Percentiles rank a stretch among this genome's conserved stretches.
These are phyloP conservation scores for Cheilosia scutellata DNA, from an alignment of 2,888 invertebrate genomes.

Conservation along the genomic window DNA sequence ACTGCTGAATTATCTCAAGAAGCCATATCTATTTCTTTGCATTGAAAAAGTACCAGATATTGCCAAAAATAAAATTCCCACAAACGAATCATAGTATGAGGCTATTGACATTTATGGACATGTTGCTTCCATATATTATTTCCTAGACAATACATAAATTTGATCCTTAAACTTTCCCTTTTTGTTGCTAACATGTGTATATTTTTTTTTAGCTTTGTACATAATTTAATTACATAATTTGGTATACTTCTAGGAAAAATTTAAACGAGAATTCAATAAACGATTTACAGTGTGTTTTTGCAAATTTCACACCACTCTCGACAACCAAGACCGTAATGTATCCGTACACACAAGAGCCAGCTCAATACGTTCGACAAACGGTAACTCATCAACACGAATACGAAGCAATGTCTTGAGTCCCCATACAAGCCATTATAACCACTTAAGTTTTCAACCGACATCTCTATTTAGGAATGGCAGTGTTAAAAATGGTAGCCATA, in stretches of 20 bases:
- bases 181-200: too few species aligned
- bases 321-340: slow-evolving; percentile 81
- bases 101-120: too few species aligned
- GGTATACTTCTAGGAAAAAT: slow-evolving; percentile 88
- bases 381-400: slow-evolving; percentile 81
- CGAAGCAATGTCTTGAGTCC: slow-evolving; percentile 80
- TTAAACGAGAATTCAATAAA: slow-evolving; percentile 91
- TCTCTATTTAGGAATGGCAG: slow-evolving; percentile 66
- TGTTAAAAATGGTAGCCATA: slow-evolving; percentile 65
- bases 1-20: too few species aligned
- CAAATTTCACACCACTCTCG: slow-evolving; percentile 81
- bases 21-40: too few species aligned
- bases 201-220: too few species aligned
- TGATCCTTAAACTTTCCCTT: too few species aligned
- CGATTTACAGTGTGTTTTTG: slow-evolving; percentile 87
- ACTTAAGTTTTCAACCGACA: slow-evolving; percentile 47
- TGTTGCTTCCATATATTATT: too few species aligned
- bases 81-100: too few species aligned
- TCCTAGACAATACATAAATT: too few species aligned
- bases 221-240: background rate
- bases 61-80: too few species aligned
- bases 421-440: slow-evolving; percentile 46
- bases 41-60: too few species aligned
- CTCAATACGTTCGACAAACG: slow-evolving; percentile 83
- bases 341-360: slow-evolving; percentile 83